A percentile compares a stretch with the other conserved stretches of the same genome.
These are phyloP conservation scores for Larimichthys polyactis DNA, from an alignment of 2,113 vertebrate genomes.

Conservation along the genomic window DNA sequence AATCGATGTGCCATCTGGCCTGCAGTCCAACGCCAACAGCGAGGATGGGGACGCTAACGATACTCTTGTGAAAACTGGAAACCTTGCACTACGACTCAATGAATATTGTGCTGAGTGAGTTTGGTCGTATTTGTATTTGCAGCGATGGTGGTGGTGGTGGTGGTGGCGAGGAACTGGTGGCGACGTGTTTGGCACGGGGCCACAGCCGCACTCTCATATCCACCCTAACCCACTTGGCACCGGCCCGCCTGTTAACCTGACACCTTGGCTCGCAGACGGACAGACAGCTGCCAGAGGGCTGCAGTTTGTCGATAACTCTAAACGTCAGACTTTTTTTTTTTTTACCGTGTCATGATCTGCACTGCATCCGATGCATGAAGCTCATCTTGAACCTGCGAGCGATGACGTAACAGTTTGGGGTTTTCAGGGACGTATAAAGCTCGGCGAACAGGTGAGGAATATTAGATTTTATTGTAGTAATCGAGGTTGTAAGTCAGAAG, in stretches of 20 bases:
- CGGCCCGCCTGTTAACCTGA: constrained; percentile 58
- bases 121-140: constrained; percentile 16
- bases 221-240: constrained; percentile 78
- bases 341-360: neutral
- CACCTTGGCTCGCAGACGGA: constrained; percentile 50
- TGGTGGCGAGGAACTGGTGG: constrained; percentile 27
- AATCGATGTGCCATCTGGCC: neutral
- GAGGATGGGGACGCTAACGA: neutral
- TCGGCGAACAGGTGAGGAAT: neutral
- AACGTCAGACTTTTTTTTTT: constrained; percentile 16
- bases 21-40: too few species aligned
- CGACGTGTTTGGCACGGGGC: constrained; percentile 52
- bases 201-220: constrained; percentile 58
- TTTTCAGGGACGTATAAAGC: neutral
- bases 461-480: neutral
- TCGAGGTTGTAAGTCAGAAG: constrained; percentile 4
- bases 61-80: constrained; percentile 26
- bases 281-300: constrained; percentile 49
- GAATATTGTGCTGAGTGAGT: constrained; percentile 15
- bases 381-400: neutral
- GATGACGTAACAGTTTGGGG: neutral
- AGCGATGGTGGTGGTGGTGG: constrained; percentile 7
- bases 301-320: constrained; percentile 48
- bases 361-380: neutral
- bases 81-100: constrained; percentile 2